Percentiles rank a stretch among this genome's conserved stretches.
Conservation (phyloP, 2,888 invertebrate species). For the Diplolepis rosae region DNA sequence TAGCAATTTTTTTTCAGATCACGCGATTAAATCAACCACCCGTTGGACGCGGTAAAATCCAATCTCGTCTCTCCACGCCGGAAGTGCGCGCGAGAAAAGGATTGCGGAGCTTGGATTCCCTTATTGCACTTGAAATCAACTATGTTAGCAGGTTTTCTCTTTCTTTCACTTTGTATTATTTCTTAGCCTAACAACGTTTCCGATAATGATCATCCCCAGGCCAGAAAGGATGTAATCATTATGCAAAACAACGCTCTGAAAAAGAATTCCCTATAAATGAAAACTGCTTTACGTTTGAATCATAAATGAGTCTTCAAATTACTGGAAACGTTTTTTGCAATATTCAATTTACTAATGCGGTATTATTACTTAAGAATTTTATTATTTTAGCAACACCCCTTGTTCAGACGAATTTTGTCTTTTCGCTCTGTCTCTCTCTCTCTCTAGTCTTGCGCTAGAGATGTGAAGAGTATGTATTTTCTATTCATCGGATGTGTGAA, state of each 20-base stretch:
- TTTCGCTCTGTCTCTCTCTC: too few species aligned
- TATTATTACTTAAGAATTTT: too few species aligned
- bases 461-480: too few species aligned
- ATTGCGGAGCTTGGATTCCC: slow-evolving; percentile 8
- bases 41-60: slow-evolving; percentile 5
- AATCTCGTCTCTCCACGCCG: slow-evolving; percentile 10
- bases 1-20: slow-evolving; percentile 20
- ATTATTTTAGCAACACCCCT: too few species aligned
- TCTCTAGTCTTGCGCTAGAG: too few species aligned
- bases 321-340: too few species aligned
- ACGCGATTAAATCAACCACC: slow-evolving; percentile 11
- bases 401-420: too few species aligned
- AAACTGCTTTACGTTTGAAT: not conserved
- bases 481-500: too few species aligned
- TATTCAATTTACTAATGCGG: too few species aligned
- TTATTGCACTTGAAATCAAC: slow-evolving; percentile 25
- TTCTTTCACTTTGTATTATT: not conserved
- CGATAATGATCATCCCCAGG: not conserved
- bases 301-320: not conserved
- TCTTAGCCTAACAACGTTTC: not conserved
- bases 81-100: slow-evolving; percentile 10
- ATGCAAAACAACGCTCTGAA: not conserved
- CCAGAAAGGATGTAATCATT: not conserved
- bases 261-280: not conserved
- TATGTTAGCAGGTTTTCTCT: not conserved